Conservation (phyloP, 2,113 vertebrate species). For the Siphamia tubifer region DNA sequence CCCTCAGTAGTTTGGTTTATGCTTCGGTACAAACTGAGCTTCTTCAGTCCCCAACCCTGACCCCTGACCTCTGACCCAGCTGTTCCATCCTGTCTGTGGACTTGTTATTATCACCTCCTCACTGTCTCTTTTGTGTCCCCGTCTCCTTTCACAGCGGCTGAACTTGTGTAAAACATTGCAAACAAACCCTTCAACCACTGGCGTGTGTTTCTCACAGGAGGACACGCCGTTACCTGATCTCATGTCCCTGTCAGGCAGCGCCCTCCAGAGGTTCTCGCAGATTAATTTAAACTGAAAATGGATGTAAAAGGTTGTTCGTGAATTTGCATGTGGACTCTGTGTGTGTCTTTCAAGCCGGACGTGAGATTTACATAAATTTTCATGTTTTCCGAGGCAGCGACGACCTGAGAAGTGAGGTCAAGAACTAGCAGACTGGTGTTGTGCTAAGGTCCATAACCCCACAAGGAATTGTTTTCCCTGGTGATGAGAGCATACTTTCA, state of each 20-base stretch:
- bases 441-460: too few relatives aligned
- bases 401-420: conserved; percentile 16
- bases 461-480: too few relatives aligned
- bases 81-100: too few relatives aligned
- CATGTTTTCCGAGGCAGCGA: conserved; percentile 47
- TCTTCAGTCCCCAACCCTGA: conserved; percentile 5
- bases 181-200: too few relatives aligned
- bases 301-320: conserved; percentile 24
- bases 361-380: conserved; percentile 74
- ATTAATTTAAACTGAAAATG: neutral
- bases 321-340: conserved; percentile 64
- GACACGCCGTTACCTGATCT: neutral
- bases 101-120: too few relatives aligned
- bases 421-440: neutral
- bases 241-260: conserved; percentile 6
- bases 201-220: too few relatives aligned
- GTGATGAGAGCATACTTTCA: too few relatives aligned
- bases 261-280: neutral
- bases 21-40: conserved; percentile 11
- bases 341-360: conserved; percentile 46
- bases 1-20: too few relatives aligned
- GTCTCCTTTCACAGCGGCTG: too few relatives aligned
- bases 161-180: too few relatives aligned
- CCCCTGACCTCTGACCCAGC: too few relatives aligned
- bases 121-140: too few relatives aligned